phyloP scores from a whole-genome alignment of 1,140 invertebrate genomes.

The Polyergus mexicanus region DNA sequence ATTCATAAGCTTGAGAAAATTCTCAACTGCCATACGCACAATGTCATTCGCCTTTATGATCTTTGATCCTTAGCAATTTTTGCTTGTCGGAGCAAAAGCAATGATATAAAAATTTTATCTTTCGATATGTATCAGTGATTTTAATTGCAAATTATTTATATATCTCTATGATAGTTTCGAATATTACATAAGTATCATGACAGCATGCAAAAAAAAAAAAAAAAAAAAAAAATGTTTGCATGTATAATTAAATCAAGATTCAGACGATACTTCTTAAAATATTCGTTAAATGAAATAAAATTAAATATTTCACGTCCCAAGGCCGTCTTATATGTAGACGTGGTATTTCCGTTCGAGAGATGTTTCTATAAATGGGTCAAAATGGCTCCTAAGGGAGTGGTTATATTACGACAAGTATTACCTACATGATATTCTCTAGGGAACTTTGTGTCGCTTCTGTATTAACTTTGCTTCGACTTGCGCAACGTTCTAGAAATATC shows the following conservation, averaged over 20 bases:
- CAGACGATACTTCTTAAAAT: neutral
- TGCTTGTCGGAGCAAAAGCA: constrained; percentile 25
- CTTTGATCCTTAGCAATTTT: constrained; percentile 60
- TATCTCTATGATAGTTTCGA: too few relatives aligned
- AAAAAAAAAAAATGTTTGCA: neutral
- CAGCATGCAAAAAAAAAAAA: neutral
- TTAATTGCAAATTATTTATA: neutral
- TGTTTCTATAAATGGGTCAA: constrained; percentile 56
- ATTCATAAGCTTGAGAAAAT: constrained; percentile 66
- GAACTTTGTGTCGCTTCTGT: constrained; percentile 51
- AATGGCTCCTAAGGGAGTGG: constrained; percentile 37
- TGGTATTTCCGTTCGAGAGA: constrained; percentile 30
- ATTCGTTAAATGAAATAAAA: constrained; percentile 7
- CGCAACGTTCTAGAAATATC: constrained; percentile 50
- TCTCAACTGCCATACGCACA: constrained; percentile 35
- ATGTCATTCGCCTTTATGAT: constrained; percentile 57
- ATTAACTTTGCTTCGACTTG: constrained; percentile 49
- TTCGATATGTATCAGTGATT: neutral
- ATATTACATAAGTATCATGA: neutral
- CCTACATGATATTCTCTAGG: constrained; percentile 33
- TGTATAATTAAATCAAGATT: neutral
- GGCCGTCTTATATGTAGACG: neutral
- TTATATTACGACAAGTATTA: constrained; percentile 56
- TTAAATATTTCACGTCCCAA: constrained; percentile 25
- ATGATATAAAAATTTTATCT: neutral